Evolutionary conservation across 2,113 vertebrate species (phyloP).

Genomic region (Danionella cerebrum): DNA sequence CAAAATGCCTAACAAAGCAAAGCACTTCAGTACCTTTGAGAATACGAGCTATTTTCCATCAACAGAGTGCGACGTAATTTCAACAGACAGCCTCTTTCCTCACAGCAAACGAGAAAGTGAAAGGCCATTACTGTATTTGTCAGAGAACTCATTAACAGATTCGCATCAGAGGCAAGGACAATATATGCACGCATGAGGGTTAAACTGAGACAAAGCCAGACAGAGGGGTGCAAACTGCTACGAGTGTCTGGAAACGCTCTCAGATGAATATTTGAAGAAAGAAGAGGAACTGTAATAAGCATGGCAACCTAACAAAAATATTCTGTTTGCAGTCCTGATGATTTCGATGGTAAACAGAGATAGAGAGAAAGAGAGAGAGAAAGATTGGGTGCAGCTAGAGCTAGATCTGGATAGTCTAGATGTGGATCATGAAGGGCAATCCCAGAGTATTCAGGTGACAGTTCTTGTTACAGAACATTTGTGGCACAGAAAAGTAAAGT

Average conservation of each 20-base stretch:
- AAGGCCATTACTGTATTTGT: conserved; percentile 27
- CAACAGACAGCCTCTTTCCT: conserved; percentile 23
- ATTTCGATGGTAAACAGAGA: conserved; percentile 48
- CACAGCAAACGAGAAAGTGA: neutral
- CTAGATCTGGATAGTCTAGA: too few species aligned
- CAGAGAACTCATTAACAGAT: conserved; percentile 32
- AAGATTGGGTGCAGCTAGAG: too few species aligned
- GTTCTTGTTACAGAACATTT: too few species aligned
- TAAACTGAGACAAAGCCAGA: conserved; percentile 29
- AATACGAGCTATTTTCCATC: neutral
- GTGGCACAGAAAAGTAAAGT: too few species aligned
- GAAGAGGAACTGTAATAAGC: conserved; percentile 45
- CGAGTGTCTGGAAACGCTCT: conserved; percentile 35
- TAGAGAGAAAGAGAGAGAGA: too few species aligned
- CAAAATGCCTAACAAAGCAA: neutral
- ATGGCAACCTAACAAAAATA: conserved; percentile 50
- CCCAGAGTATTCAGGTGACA: too few species aligned
- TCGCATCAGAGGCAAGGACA: conserved; percentile 7
- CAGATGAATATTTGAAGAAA: conserved; percentile 27
- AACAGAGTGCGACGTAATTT: neutral
- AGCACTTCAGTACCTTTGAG: neutral
- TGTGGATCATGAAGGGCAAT: too few species aligned
- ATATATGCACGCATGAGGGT: conserved; percentile 18
- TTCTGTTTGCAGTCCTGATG: conserved; percentile 45
- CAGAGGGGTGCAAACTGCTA: conserved; percentile 34